These are phyloP conservation scores for Nomada flava DNA, from an alignment of 2,888 invertebrate genomes.

Conservation along the genomic window DNA sequence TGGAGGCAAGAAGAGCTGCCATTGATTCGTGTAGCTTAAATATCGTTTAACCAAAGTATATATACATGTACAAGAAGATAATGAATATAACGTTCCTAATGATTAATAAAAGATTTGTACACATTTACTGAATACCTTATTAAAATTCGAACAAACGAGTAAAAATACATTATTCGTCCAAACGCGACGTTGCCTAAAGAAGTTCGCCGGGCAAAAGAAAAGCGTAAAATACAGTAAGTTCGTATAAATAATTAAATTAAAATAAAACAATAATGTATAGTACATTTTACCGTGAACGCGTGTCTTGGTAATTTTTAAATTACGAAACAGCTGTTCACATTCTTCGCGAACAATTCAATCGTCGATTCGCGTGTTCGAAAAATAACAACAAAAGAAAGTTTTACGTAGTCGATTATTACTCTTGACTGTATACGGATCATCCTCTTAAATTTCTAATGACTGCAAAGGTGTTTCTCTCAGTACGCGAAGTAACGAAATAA, in stretches of 20 bases:
- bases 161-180: not conserved
- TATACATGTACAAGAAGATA: not conserved
- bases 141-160: not conserved
- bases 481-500: conserved; percentile 44
- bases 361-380: not conserved
- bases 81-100: not conserved
- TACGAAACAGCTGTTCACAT: not conserved
- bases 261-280: conserved; percentile 22
- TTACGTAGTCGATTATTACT: not conserved
- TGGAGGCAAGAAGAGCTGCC: conserved; percentile 38
- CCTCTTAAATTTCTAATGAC: conserved; percentile 44
- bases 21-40: conserved; percentile 12
- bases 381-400: not conserved
- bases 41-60: not conserved
- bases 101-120: conserved; percentile 31
- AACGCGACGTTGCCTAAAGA: not conserved
- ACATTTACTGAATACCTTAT: not conserved
- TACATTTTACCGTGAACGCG: conserved; percentile 1
- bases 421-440: not conserved
- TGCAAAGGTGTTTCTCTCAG: conserved; percentile 60
- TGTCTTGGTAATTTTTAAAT: not conserved
- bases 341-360: not conserved
- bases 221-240: not conserved
- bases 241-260: conserved; percentile 42
- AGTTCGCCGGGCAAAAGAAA: not conserved